Conservation (phyloP, 2,797 vertebrate genomes). For the Microctenopoma steveboyesi region DNA sequence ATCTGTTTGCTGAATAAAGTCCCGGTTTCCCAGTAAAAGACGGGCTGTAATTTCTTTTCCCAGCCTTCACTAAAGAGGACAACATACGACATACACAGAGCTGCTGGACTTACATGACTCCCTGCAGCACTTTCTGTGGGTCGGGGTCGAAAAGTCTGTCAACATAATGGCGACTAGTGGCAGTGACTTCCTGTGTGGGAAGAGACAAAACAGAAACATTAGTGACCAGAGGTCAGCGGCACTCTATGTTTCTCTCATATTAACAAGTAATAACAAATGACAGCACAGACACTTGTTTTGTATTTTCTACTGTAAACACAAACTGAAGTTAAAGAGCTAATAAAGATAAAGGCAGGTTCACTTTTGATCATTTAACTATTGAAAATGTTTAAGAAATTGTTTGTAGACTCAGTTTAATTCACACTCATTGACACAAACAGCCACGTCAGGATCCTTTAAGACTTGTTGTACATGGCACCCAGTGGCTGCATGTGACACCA, state of each 20-base stretch:
- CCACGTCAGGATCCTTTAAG: conserved; percentile 21
- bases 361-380: neutral
- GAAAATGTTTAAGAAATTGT: neutral
- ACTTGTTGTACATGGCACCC: neutral
- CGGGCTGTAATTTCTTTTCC: neutral
- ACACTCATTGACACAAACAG: conserved; percentile 3
- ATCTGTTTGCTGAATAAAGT: conserved; percentile 5
- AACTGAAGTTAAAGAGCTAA: neutral
- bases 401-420: neutral
- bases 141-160: conserved; percentile 98
- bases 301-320: neutral
- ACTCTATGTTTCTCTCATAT: neutral
- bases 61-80: neutral
- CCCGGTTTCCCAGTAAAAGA: neutral
- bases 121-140: conserved; percentile 98
- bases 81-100: neutral
- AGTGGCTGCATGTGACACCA: conserved; percentile 36
- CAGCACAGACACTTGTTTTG: neutral
- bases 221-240: conserved; percentile 10
- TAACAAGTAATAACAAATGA: conserved; percentile 1
- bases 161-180: conserved; percentile 99
- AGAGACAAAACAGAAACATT: conserved; percentile 46
- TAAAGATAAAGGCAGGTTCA: neutral
- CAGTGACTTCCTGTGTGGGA: conserved; percentile 93
- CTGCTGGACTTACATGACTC: conserved; percentile 95